Conservation (phyloP, 1,140 invertebrate species). For the Helicoverpa armigera region DNA sequence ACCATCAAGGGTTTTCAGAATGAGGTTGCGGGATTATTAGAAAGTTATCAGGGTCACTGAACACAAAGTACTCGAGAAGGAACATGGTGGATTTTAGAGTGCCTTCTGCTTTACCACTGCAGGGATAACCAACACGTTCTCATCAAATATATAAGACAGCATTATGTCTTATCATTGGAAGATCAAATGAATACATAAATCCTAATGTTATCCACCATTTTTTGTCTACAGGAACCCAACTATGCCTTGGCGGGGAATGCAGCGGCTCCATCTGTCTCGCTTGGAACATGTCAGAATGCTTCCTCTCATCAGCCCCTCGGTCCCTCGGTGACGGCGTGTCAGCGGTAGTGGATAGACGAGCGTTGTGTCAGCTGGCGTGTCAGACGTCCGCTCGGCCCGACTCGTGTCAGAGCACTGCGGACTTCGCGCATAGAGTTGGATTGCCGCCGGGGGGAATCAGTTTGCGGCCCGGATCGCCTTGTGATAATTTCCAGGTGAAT, state of each 20-base stretch:
- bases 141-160: too few species aligned
- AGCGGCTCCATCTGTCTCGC: conserved; percentile 97
- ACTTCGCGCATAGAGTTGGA: conserved; percentile 92
- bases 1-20: too few species aligned
- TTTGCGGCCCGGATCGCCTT: conserved; percentile 97
- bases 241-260: conserved; percentile 98
- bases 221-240: conserved; percentile 87
- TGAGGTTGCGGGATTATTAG: too few species aligned
- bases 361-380: conserved; percentile 98
- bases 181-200: too few species aligned
- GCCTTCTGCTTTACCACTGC: too few species aligned
- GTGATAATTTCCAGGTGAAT: conserved; percentile 97
- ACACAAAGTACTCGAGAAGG: too few species aligned
- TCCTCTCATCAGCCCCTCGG: conserved; percentile 96
- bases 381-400: conserved; percentile 92
- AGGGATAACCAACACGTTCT: too few species aligned
- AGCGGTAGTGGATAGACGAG: conserved; percentile 90
- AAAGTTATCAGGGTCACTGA: too few species aligned
- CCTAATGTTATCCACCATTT: too few species aligned
- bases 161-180: too few species aligned
- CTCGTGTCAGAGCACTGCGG: conserved; percentile 95
- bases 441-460: conserved; percentile 95
- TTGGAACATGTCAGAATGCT: conserved; percentile 98
- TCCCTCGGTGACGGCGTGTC: conserved; percentile 85
- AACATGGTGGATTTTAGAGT: too few species aligned